Percentiles rank a stretch among this genome's conserved stretches.
Conservation (phyloP, 2,888 invertebrate genomes). For the Hypercompe scribonia region DNA sequence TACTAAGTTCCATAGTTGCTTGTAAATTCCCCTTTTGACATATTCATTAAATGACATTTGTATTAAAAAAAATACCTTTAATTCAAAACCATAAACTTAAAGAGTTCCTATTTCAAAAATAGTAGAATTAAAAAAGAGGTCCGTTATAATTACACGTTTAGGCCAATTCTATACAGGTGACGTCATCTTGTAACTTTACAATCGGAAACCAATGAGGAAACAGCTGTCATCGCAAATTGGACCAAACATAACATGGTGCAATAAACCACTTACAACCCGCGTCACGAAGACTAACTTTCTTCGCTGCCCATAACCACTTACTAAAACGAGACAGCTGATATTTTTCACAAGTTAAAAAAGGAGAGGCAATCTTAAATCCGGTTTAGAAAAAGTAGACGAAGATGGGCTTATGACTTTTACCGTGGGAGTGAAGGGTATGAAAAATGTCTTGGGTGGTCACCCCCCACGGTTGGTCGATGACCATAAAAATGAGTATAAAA, state of each 20-base stretch:
- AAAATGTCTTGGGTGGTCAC: conserved; percentile 83
- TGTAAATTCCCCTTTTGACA: no score
- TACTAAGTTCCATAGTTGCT: no score
- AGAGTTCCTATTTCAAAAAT: neutral
- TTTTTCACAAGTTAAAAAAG: conserved; percentile 53
- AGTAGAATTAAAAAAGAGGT: neutral
- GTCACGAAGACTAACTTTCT: conserved; percentile 72
- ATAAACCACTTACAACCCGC: conserved; percentile 42
- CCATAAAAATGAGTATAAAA: conserved; percentile 87
- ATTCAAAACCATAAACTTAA: neutral
- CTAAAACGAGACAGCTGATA: conserved; percentile 55
- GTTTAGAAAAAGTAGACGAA: conserved; percentile 68
- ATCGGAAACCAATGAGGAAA: conserved; percentile 55
- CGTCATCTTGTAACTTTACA: conserved; percentile 19
- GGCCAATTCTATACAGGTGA: neutral
- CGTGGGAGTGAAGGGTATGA: conserved; percentile 62
- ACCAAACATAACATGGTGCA: conserved; percentile 35
- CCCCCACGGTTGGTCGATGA: conserved; percentile 87
- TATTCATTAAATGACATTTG: no score
- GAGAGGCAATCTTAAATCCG: conserved; percentile 65
- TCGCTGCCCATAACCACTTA: conserved; percentile 74
- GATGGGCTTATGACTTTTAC: conserved; percentile 62
- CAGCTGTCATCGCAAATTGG: conserved; percentile 66
- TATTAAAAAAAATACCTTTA: neutral
- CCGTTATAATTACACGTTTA: conserved; percentile 4